Evolutionary conservation across 2,113 vertebrate species (phyloP), one percentile per base, ranked within the genome.

Genomic region (Madoqua kirkii): DNA sequence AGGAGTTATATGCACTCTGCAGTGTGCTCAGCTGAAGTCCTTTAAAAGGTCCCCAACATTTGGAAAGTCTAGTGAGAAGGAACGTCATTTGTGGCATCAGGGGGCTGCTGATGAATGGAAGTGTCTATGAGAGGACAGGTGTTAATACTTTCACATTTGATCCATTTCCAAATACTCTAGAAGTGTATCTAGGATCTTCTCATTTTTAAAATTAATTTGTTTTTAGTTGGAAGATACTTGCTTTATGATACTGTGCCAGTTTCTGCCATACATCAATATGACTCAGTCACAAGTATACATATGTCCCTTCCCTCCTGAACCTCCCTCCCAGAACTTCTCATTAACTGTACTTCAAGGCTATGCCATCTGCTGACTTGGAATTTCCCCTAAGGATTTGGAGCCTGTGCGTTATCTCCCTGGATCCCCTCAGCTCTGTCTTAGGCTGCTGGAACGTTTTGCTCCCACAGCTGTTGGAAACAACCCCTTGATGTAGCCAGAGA

Each of bases 401-500:
- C 64, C 82, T 57, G 78, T 74, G 31, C 62, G 92, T 93, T 93
- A 25, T 62, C 95, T 96, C 59, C 91, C 33, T 81, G 59, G 86
- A 48, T 95, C 52, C 31, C 87, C 78, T 62, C 59, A 48, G 62
- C 36, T 96, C 16, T 79, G 40, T 55, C n/a, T 64, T 50, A 52
- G 95, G 74, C 57, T 83, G 23, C 85, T 59, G 19, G 81, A 90
- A 59, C 2, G 13, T 59, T 64, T 97, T 97, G 48, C 87, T 97
- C 93, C 89, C 81, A 78, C 13, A 93, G 96, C 54, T 97, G 89
- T 12, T 3, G n/a, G 83, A 95, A 95, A 43, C 92, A 97, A 97
- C 89, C 5, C 64, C 4, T 16, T 93, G 96, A 98, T 83, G 82
- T 96, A 98, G 96, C 36, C 96, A 97, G 97, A 97, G 81, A 71